Conservation (phyloP, 2,113 vertebrate species). For the Propithecus coquereli region DNA sequence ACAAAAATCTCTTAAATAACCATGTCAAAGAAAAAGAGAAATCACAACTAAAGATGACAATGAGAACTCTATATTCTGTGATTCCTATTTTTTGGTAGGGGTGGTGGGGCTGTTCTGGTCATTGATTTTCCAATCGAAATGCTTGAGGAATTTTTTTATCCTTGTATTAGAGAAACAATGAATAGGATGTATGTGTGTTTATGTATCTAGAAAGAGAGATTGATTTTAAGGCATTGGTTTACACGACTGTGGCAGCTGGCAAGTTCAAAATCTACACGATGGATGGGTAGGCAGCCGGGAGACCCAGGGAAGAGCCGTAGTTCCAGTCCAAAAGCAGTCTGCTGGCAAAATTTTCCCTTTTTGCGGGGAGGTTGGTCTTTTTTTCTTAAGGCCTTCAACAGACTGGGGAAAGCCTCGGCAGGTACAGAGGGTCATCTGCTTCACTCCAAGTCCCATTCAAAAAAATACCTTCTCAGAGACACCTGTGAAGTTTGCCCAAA, state of each 20-base stretch:
- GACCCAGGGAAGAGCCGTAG: background rate
- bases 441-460: background rate
- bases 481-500: background rate
- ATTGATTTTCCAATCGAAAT: background rate
- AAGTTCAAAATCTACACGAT: background rate
- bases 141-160: background rate
- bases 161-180: background rate
- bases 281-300: background rate
- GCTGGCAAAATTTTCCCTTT: background rate
- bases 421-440: background rate
- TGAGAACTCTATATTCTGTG: too few species aligned
- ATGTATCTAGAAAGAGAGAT: background rate
- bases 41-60: too few species aligned
- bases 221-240: background rate
- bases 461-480: background rate
- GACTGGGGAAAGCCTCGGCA: background rate
- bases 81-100: too few species aligned
- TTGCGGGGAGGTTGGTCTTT: background rate
- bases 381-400: background rate
- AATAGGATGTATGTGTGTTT: background rate
- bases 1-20: background rate
- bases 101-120: background rate
- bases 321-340: background rate
- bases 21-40: too few species aligned
- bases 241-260: background rate